Base-by-base conservation (phyloP, 2,888 invertebrate species). In the Diaprepes abbreviatus region DNA sequence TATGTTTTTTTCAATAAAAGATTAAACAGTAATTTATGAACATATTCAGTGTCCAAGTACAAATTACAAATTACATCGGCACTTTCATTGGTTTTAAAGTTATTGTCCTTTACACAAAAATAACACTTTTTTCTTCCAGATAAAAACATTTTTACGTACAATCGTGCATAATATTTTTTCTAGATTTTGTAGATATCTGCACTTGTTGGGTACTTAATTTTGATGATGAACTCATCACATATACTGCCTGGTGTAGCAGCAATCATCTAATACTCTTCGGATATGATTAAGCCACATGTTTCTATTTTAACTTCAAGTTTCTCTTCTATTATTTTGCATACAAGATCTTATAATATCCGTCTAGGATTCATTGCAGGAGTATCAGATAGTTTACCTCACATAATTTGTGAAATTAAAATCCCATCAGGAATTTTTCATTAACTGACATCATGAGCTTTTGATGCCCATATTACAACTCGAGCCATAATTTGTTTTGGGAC, bases 151-250 rank as follows among this genome's bases (percentile, higher is more conserved):
- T 76, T 72, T 3, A 75, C 24, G 52, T 75, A 69, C 17, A 76
- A 36, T 58, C 75, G 75, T 7, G 66, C 67, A 7, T 43, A 50
- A 57, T 50, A 75, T 70, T 74, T 73, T 6, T 40, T 7, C 7
- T 28, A 28, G n/a, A 62, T 62, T 63, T 65, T 62, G 5, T 68
- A 63, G 52, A 73, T 60, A 16, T 59, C 69, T 24, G 74, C 33
- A 71, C 17, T 70, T 21, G 21, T 28, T 10, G 73, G 78, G 65
- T 76, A 78, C 62, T 80, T 79, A 7, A 79, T 70, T 77, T 78
- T 78, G 5, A 78, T 55, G 1, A 76, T 65, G 65, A 52, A 70
- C 21, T 76, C 72, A 12, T 73, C 65, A 10, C 70, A 62, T 7
- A 75, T 45, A 54, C 77, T 21, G 50, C 45, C 58, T 6, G 54